phyloP scores from a whole-genome alignment of 2,888 invertebrate species.

The Portevinia maculata region DNA sequence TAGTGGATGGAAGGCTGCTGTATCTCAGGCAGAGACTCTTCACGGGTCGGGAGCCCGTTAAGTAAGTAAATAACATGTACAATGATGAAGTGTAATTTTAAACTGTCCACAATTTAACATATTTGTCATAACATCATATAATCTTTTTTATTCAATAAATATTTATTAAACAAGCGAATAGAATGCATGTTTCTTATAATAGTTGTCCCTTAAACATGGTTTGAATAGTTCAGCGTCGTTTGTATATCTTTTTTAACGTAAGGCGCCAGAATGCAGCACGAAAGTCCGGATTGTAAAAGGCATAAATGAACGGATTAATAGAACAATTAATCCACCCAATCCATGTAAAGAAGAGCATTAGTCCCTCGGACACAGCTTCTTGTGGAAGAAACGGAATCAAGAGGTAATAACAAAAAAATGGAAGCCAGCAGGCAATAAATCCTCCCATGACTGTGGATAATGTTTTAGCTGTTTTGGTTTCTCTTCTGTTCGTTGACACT shows the following conservation, averaged over 20 bases:
- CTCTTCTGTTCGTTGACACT: constrained; percentile 88
- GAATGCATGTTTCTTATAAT: too few relatives aligned
- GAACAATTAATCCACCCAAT: constrained; percentile 95
- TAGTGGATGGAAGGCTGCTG: too few relatives aligned
- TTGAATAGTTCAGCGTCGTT: constrained; percentile 79
- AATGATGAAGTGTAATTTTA: too few relatives aligned
- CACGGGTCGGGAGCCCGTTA: too few relatives aligned
- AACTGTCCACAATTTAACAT: too few relatives aligned
- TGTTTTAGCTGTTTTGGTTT: constrained; percentile 94
- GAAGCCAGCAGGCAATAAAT: constrained; percentile 94
- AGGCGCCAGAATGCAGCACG: constrained; percentile 93
- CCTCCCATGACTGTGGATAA: constrained; percentile 94
- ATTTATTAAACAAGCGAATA: too few relatives aligned
- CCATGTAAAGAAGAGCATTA: constrained; percentile 93
- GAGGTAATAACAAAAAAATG: constrained; percentile 93
- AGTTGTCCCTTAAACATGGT: constrained; percentile 78
- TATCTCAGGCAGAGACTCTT: too few relatives aligned
- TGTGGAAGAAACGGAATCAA: constrained; percentile 90
- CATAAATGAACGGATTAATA: constrained; percentile 95
- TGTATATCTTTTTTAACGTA: constrained; percentile 84
- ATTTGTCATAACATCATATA: too few relatives aligned
- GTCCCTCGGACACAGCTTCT: constrained; percentile 85
- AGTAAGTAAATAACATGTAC: too few relatives aligned
- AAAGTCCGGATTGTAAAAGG: constrained; percentile 94
- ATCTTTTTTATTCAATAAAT: too few relatives aligned